Evolutionary conservation across 2,113 vertebrate species (phyloP).

Genomic region (Nothobranchius furzeri): DNA sequence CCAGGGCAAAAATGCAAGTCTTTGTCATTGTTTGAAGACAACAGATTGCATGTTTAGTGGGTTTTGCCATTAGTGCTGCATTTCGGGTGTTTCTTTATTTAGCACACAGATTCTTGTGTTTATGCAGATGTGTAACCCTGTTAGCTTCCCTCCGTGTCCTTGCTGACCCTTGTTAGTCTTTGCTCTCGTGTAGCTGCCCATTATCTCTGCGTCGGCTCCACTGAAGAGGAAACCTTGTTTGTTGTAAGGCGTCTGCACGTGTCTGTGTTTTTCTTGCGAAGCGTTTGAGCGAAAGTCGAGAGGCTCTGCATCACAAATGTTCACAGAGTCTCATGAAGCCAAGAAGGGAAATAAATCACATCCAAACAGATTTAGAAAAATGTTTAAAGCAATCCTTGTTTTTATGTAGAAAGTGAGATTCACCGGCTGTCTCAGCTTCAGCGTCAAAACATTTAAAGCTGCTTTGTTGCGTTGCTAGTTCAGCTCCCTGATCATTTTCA

Average conservation of each 20-base stretch:
- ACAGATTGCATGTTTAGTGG: slow-evolving; percentile 40
- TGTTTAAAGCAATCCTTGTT: slow-evolving; percentile 48
- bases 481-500: not conserved
- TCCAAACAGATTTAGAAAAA: slow-evolving; percentile 37
- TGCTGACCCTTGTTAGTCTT: slow-evolving; percentile 64
- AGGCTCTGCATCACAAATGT: slow-evolving; percentile 34
- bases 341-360: slow-evolving; percentile 22
- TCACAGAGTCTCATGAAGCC: slow-evolving; percentile 21
- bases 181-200: slow-evolving; percentile 45
- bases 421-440: slow-evolving; percentile 34
- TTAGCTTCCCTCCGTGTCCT: slow-evolving; percentile 48
- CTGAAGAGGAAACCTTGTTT: slow-evolving; percentile 56
- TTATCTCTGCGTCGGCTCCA: slow-evolving; percentile 46
- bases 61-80: slow-evolving; percentile 29
- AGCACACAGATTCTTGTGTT: slow-evolving; percentile 43
- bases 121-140: slow-evolving; percentile 51
- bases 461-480: slow-evolving; percentile 15
- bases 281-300: slow-evolving; percentile 43
- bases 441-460: slow-evolving; percentile 41
- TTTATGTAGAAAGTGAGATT: slow-evolving; percentile 30
- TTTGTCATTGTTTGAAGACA: slow-evolving; percentile 59
- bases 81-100: slow-evolving; percentile 56
- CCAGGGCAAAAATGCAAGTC: slow-evolving; percentile 60
- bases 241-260: slow-evolving; percentile 28
- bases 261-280: slow-evolving; percentile 25